phyloP scores from a whole-genome alignment of 2,888 invertebrate genomes.

The Omphaloscelis lunosa region DNA sequence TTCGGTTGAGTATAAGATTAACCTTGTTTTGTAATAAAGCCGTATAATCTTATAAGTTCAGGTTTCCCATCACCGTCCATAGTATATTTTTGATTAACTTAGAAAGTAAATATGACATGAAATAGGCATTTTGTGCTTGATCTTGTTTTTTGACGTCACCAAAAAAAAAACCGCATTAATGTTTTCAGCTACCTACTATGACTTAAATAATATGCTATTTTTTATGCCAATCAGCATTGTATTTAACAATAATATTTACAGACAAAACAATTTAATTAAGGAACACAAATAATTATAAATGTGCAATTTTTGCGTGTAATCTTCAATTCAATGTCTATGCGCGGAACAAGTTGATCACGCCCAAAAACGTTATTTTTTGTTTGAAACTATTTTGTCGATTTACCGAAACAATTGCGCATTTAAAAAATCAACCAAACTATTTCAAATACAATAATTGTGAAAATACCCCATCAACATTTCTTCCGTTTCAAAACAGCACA shows the following conservation, averaged over 20 bases:
- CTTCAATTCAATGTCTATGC: neutral
- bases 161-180: neutral
- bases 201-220: constrained; percentile 6
- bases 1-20: too few relatives aligned
- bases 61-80: too few relatives aligned
- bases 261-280: constrained; percentile 40
- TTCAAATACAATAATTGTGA: constrained; percentile 35
- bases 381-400: neutral
- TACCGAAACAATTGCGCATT: constrained; percentile 30
- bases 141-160: too few relatives aligned
- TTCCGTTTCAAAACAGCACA: constrained; percentile 21
- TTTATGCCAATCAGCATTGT: constrained; percentile 24
- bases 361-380: neutral
- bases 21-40: too few relatives aligned
- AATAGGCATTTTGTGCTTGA: too few relatives aligned
- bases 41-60: too few relatives aligned
- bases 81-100: too few relatives aligned
- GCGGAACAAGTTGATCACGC: neutral
- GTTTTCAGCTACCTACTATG: too few relatives aligned
- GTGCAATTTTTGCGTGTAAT: constrained; percentile 25
- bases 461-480: constrained; percentile 21
- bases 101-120: too few relatives aligned
- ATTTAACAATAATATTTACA: constrained; percentile 60
- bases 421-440: constrained; percentile 22
- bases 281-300: constrained; percentile 47